Base-by-base conservation (phyloP, 1,140 invertebrate species). In the Pectinophora gossypiella region DNA sequence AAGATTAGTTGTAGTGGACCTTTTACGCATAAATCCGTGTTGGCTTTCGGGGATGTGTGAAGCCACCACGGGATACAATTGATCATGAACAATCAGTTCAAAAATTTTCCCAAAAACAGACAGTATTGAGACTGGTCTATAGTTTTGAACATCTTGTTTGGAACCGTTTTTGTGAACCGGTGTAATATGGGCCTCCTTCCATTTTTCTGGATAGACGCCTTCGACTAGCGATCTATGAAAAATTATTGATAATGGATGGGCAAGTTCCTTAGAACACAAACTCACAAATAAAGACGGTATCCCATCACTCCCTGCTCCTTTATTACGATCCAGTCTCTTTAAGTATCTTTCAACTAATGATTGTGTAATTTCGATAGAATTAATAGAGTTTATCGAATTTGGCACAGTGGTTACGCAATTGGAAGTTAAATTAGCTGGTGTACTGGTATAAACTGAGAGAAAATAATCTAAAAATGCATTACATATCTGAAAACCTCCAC, bases 21-120 rank as follows among this genome's bases (percentile, higher is more conserved):
- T 3, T 3, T 16, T n/a, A 2, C 44, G 44, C 21, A 46, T 9
- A 15, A 46, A 46, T n/a, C 44, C 44, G 13, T 46, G 44, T 46
- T 46, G 44, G 2, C 10, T 3, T 13, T 4, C 4, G 2, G 21
- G 19, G 3, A 46, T 9, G 15, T 7, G 3, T n/a, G n/a, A n/a
- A 21, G 19, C 12, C 2, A 23, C 7, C 21, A n/a, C 3, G 2
- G 7, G 7, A 18, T 46, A 46, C 2, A 46, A 7, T 10, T 22
- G 4, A 45, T 27, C 32, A 6, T 7, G 51, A 9, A 22, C 54
- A 10, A 27, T 45, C 50, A 6, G 2, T 23, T 46, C 44, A 2
- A 46, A 46, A 23, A 23, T 15, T 13, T 46, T 46, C 12, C 6
- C 19, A 21, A 46, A 23, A 7, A 27, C 16, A 27, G 3, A 15